Evolutionary conservation across 2,113 vertebrate species (phyloP).

Genomic region (Cryptomyrus ogoouensis): DNA sequence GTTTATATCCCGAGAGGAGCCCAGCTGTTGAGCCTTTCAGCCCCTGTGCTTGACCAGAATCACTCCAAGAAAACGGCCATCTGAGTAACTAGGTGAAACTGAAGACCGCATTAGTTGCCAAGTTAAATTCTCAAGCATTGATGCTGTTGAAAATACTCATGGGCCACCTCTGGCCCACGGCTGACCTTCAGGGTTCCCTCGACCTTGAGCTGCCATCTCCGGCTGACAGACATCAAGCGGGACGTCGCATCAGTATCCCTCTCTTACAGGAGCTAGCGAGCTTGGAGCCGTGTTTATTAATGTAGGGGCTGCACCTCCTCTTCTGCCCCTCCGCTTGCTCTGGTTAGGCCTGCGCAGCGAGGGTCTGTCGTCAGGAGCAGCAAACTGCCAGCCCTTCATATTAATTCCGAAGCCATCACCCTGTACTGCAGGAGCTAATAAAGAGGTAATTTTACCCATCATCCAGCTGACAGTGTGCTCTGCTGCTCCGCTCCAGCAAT

Average conservation of each 20-base stretch:
- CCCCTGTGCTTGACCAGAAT: background rate
- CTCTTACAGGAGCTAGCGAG: background rate
- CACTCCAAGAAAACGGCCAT: background rate
- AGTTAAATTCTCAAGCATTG: background rate
- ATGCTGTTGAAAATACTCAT: background rate
- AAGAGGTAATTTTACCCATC: constrained; percentile 32
- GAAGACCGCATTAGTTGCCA: background rate
- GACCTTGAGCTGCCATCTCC: background rate
- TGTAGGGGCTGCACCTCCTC: background rate
- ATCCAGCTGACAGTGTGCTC: constrained; percentile 34
- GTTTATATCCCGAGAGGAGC: background rate
- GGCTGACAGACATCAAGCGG: background rate
- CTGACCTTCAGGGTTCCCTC: background rate
- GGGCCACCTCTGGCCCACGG: background rate
- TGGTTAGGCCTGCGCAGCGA: background rate
- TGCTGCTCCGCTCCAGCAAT: constrained; percentile 39
- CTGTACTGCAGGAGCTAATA: constrained; percentile 33
- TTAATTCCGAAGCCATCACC: constrained; percentile 39
- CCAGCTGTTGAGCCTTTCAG: background rate
- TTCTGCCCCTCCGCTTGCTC: background rate
- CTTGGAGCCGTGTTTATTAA: background rate
- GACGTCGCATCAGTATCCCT: background rate
- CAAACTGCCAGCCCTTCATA: constrained; percentile 9
- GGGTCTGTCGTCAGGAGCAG: background rate
- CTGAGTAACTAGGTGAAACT: background rate